Conservation (phyloP, 2,888 invertebrate species). For the Pediacus dermestoides region DNA sequence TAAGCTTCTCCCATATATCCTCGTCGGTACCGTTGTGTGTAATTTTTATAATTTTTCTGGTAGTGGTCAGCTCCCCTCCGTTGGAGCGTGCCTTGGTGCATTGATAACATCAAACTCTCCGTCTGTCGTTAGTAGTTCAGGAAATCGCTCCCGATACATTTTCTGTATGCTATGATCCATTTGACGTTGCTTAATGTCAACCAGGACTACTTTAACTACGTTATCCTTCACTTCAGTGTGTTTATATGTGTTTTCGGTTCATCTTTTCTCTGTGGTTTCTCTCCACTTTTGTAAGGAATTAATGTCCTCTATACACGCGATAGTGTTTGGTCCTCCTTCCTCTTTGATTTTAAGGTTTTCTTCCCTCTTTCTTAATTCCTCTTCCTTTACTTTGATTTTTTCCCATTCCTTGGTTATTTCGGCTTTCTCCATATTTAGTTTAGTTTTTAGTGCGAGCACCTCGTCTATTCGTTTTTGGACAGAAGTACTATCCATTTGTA, state of each 20-base stretch:
- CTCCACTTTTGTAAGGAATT: too few species aligned
- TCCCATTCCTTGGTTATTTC: neutral
- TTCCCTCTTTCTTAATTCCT: constrained; percentile 1
- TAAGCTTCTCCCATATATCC: neutral
- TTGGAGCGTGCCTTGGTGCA: neutral
- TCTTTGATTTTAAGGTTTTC: too few species aligned
- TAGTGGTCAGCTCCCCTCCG: neutral
- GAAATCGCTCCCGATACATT: constrained; percentile 1
- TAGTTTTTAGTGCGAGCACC: neutral
- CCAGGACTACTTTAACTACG: too few species aligned
- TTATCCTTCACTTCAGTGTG: too few species aligned
- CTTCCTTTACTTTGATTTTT: neutral
- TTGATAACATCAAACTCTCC: neutral
- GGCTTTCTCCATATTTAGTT: neutral
- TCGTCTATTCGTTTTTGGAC: neutral
- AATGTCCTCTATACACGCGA: too few species aligned
- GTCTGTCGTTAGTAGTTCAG: neutral
- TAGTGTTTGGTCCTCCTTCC: too few species aligned
- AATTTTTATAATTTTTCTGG: neutral
- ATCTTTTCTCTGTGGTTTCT: too few species aligned
- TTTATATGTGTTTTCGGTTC: too few species aligned
- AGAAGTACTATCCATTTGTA: neutral
- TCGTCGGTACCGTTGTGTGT: neutral
- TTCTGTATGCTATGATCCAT: neutral
- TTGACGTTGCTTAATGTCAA: neutral